Base-by-base conservation (phyloP, 1,140 invertebrate genomes). In the Pogonus chalceus region DNA sequence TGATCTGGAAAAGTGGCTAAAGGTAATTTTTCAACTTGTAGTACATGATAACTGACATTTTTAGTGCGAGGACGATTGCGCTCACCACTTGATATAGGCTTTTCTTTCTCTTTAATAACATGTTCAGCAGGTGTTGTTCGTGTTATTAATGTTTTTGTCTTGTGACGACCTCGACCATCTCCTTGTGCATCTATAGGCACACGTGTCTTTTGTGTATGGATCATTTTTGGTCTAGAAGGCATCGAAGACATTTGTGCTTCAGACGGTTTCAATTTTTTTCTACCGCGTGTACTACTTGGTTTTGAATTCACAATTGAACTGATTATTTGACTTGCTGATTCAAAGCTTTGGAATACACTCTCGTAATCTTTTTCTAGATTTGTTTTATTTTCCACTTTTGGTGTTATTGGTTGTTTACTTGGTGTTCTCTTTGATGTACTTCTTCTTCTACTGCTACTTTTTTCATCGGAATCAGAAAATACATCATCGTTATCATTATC, bases 121-220 rank as follows among this genome's bases (percentile, higher is more conserved):
- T 52, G 65, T 61, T 77, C 72, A 35, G 67, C 67, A 7, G 72
- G 70, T 64, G 79, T 75, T 14, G 76, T 81, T 54, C 78, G 72
- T 14, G 69, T 77, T 0, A 79, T 70, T 67, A 78, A 68, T 1
- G 77, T 77, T 58, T 76, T 80, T 0, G 77, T 78, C 56, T 76
- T 79, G 37, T 81, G 77, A 14, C 73, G 67, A 23, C 75, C 71
- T 52, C 76, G 73, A 1, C 71, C 74, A 4, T 72, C 74, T 56
- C 76, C 76, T 16, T 64, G 72, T 0, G 74, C 61, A 48, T 78
- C 76, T 1, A 76, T 72, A 1, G 78, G 68, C 1, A 79, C 74
- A 49, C 76, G 69, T 1, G 77, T 78, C 60, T 82, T 83, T 63
- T 83, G 80, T 0, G 83, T 85, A 58, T 85, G 83, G 56, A 85